A percentile compares a stretch with the other conserved stretches of the same genome.
These are phyloP conservation scores for Gobionotothen gibberifrons DNA, from an alignment of 2,797 vertebrate genomes.

Conservation along the genomic window DNA sequence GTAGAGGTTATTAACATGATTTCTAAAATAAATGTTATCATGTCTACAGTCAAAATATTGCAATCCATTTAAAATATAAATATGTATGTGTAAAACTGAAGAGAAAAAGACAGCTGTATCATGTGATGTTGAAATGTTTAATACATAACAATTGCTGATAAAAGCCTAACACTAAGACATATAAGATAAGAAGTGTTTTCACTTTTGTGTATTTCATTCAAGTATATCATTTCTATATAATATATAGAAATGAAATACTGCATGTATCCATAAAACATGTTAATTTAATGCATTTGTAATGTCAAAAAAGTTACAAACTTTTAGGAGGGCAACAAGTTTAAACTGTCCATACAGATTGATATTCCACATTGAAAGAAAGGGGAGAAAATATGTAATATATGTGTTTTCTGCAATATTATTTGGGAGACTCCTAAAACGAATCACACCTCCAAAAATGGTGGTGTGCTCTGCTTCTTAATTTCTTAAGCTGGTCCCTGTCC, in stretches of 20 bases:
- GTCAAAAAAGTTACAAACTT: not conserved
- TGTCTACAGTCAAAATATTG: not conserved
- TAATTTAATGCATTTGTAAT: not conserved
- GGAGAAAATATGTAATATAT: not conserved
- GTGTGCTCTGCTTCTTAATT: slow-evolving; percentile 1
- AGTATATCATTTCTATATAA: not conserved
- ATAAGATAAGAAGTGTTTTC: not conserved
- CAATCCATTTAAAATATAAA: not conserved
- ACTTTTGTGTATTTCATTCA: not conserved
- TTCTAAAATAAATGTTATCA: not conserved
- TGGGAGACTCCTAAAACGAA: not conserved
- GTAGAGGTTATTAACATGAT: not conserved
- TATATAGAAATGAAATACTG: not conserved
- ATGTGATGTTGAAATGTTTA: not conserved
- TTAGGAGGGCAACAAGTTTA: not conserved
- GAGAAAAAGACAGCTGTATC: not conserved
- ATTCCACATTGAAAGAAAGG: not conserved
- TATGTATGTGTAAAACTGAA: not conserved
- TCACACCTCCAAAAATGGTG: not conserved
- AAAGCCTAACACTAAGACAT: not conserved
- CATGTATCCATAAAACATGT: not conserved
- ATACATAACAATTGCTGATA: not conserved
- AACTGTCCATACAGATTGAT: not conserved
- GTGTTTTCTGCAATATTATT: not conserved
- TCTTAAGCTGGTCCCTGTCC: slow-evolving; percentile 15